phyloP scores from a whole-genome alignment of 2,113 vertebrate genomes.

The human region DNA sequence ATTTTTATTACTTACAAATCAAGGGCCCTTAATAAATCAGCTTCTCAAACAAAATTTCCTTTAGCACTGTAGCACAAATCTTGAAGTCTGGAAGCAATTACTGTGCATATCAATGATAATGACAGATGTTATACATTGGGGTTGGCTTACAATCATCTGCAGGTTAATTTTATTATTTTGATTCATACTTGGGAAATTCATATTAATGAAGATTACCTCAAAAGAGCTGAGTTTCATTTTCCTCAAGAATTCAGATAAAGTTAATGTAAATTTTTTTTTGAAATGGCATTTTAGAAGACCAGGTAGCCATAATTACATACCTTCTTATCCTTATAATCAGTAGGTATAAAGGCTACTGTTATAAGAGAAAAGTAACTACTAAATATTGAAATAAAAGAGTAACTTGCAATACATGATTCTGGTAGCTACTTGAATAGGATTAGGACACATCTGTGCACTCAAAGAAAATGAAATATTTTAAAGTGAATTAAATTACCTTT shows the following conservation, averaged over 20 bases:
- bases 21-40: neutral
- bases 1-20: neutral
- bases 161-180: conserved; percentile 28
- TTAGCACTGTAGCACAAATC: neutral
- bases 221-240: neutral
- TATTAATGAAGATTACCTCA: neutral
- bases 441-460: neutral
- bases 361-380: neutral
- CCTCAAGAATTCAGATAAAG: neutral
- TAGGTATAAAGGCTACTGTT: neutral
- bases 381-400: neutral
- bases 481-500: neutral
- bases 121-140: neutral
- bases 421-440: neutral
- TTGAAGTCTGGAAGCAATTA: neutral
- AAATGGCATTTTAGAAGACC: neutral
- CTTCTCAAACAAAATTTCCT: neutral
- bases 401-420: neutral
- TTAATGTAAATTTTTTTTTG: neutral
- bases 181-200: neutral
- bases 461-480: neutral
- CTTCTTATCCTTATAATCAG: neutral
- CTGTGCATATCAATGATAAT: neutral
- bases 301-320: neutral
- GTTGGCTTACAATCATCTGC: neutral